Evolutionary conservation across 1,140 invertebrate species (phyloP), one percentile per base, ranked within the genome.

Genomic region (Linepithema humile): DNA sequence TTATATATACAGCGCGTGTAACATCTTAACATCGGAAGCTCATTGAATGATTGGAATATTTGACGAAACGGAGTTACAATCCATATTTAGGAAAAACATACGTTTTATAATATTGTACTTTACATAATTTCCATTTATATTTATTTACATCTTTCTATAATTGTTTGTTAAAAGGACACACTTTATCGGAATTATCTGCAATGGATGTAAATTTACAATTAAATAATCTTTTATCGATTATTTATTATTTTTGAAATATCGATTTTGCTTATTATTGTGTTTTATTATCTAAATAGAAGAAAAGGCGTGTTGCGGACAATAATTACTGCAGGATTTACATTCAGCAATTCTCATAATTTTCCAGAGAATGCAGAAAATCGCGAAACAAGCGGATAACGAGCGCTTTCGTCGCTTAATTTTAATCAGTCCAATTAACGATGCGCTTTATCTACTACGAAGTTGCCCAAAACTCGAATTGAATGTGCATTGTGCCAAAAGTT

Each of bases 401-500:
- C 35, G 75, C 64, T 69, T 70, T 69, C 64, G 64, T 29, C 75
- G 75, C 64, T 80, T 80, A 80, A 69, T 80, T 80, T 80, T 80
- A 80, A 80, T 80, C 75, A 80, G 64, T 53, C 62, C 35, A 80
- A 70, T 80, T 80, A 80, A 80, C 64, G 23, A 35, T 17, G 48
- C 45, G 29, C 32, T 35, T 70, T 80, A 55, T 80, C 48, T 32
- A 35, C 75, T 20, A n/a, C 26, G 12, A 57, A 80, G 45, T 70
- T 80, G 64, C 75, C 64, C 35, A 80, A 69, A 80, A 65, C 26
- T 53, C 35, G 26, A 80, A 70, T 70, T 80, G 55, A 80, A 70
- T 64, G 72, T 29, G n/a, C 38, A 26, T 64, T 45, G 73, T 35
- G 32, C 74, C 48, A 23, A 57, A 69, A 78, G 35, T 55, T 78